phyloP scores from a whole-genome alignment of 2,888 invertebrate species.

The Sarcophaga rosellei region DNA sequence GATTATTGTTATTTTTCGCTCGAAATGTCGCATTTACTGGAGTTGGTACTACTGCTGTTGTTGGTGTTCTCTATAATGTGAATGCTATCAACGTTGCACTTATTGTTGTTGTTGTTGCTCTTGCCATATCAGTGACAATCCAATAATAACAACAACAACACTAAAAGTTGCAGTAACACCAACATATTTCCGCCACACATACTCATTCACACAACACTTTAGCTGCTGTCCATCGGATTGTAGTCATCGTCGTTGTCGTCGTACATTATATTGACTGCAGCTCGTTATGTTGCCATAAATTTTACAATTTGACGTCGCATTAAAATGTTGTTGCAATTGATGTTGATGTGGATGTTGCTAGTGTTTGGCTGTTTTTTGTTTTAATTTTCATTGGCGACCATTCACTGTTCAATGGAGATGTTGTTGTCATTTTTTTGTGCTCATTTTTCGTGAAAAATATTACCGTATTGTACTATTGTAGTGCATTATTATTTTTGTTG shows the following conservation, averaged over 20 bases:
- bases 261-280: conserved; percentile 68
- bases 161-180: not conserved
- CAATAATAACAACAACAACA: conserved; percentile 43
- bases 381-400: conserved; percentile 54
- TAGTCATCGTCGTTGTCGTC: conserved; percentile 36
- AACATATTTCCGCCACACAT: not conserved
- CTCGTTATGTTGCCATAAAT: conserved; percentile 71
- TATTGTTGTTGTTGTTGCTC: conserved; percentile 30
- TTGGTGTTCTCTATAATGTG: conserved; percentile 8
- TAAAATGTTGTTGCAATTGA: conserved; percentile 68
- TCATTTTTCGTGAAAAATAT: conserved; percentile 52
- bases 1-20: conserved; percentile 79
- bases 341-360: conserved; percentile 28
- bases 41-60: conserved; percentile 45
- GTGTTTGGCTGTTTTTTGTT: conserved; percentile 9
- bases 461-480: conserved; percentile 58
- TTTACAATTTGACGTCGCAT: conserved; percentile 68
- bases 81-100: conserved; percentile 46
- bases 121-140: conserved; percentile 42
- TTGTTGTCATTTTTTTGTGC: conserved; percentile 4
- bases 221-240: conserved; percentile 35
- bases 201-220: not conserved
- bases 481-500: conserved; percentile 55
- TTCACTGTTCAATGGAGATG: conserved; percentile 6
- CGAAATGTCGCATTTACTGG: conserved; percentile 77